Evolutionary conservation across 2,797 vertebrate species (phyloP).

Genomic region (Phalloptychus januarius): DNA sequence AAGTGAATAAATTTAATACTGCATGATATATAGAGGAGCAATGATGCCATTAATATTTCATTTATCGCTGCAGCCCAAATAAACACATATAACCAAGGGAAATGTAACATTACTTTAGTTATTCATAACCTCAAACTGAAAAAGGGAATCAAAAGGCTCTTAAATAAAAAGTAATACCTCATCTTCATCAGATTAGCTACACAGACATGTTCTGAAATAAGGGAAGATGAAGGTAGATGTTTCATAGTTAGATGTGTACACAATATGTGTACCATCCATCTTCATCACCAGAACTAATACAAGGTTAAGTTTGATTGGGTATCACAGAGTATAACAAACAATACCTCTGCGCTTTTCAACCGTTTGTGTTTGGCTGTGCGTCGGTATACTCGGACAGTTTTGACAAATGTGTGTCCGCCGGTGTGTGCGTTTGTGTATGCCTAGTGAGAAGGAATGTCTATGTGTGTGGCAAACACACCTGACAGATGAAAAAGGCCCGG

Average conservation of each 20-base stretch:
- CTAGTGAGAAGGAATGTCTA: slow-evolving; percentile 3
- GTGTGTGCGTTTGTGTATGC: not conserved
- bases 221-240: slow-evolving; percentile 9
- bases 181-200: slow-evolving; percentile 13
- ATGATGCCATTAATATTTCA: slow-evolving; percentile 65
- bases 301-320: slow-evolving; percentile 9
- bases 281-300: slow-evolving; percentile 32
- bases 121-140: slow-evolving; percentile 66
- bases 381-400: not conserved
- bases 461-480: slow-evolving; percentile 43
- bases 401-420: slow-evolving; percentile 15
- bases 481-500: slow-evolving; percentile 54
- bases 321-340: not conserved
- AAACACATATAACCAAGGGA: slow-evolving; percentile 60
- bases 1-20: slow-evolving; percentile 43
- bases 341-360: slow-evolving; percentile 5
- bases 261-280: slow-evolving; percentile 41
- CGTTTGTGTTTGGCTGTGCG: slow-evolving; percentile 9
- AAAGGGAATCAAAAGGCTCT: slow-evolving; percentile 19
- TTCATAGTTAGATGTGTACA: not conserved
- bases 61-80: slow-evolving; percentile 51
- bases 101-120: slow-evolving; percentile 65
- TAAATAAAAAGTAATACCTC: slow-evolving; percentile 18
- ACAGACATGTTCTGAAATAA: slow-evolving; percentile 1
- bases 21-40: slow-evolving; percentile 52